Base-by-base conservation (phyloP, 1,140 invertebrate species). In the Maniola jurtina region DNA sequence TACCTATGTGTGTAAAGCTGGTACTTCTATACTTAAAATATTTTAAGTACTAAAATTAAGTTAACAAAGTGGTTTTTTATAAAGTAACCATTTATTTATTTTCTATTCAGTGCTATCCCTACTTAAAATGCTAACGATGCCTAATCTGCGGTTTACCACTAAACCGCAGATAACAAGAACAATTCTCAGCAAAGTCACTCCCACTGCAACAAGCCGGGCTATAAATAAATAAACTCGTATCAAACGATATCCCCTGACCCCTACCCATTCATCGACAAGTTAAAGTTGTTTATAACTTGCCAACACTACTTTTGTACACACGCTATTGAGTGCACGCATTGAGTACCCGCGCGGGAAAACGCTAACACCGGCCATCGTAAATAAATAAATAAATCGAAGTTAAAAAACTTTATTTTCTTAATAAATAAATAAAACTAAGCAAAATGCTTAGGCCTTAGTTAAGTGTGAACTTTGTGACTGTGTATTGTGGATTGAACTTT, bases 281-380 rank as follows among this genome's bases (percentile, higher is more conserved):
- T 55, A 15, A 25, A 13, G 16, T 25, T 34, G 16, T 16, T 50
- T 6, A 36, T 7, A 14, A 47, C 55, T 11, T 15, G 36, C 59
- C 71, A 70, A 65, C 74, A 76, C 74, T 77, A 68, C 25, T n/a
- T 9, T 34, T 16, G 16, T 52, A 52, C 16, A 50, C 60, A 60
- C 65, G 36, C 59, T 14, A 54, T 59, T 57, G 50, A 57, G 33
- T 42, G 55, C 52, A 34, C 59, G 63, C 64, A 66, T 50, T 52
- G 45, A 35, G 36, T 64, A 63, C 66, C 38, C 40, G 67, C 57
- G 47, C 50, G 48, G 56, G 50, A 50, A 34, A 68, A 33, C 61
- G 66, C 35, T 48, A 55, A 40, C 33, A 55, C 57, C 55, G 58
- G 15, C 45, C 52, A 68, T 34, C 56, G 50, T 45, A 33, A 55